Base-by-base conservation (phyloP, 2,113 vertebrate species). In the Hystrix cristata region DNA sequence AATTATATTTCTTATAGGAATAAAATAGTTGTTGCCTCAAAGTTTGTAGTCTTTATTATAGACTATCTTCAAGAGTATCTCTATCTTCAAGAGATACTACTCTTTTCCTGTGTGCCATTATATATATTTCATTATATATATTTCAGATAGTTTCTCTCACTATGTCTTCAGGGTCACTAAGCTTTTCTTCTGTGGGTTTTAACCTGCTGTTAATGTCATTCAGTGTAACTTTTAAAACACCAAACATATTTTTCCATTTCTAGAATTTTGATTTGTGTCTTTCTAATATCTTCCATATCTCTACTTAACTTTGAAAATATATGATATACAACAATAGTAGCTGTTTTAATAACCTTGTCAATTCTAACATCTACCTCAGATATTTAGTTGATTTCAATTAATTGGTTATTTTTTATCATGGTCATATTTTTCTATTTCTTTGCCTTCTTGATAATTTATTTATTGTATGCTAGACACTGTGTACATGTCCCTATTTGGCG, bases 241-340 rank as follows among this genome's bases (percentile, higher is more conserved):
- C 60, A 72, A 93, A 65, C 69, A 18, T 90, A 53, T 43, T 46
- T 74, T 91, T 90, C 57, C 9, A 91, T 74, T 84, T 91, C 83
- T 89, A 85, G 23, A 94, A 84, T 53, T 82, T 64, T 90, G 11
- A 59, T 59, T 90, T 90, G 11, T 43, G 16, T 57, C 5, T 74
- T 87, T 90, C 84, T 67, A 84, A 85, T 62, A 85, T 74, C 69
- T 80, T 85, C 55, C 18, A 55, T 65, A 74, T 85, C 38, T 94
- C 76, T 86, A 62, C 25, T 87, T 94, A 94, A 64, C 29, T 59
- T 78, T 94, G 43, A 48, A 91, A 96, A 91, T 64, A 57, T 81
- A 85, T 55, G 21, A 13, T 27, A 38, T 2, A 3, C 5, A 95
- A 21, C 34, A 82, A 14, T 48, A 94, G 59, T 55, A 48, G 51